Evolutionary conservation across 1,140 invertebrate genomes (phyloP), one percentile per base, ranked within the genome.

Genomic region (Apis cerana): DNA sequence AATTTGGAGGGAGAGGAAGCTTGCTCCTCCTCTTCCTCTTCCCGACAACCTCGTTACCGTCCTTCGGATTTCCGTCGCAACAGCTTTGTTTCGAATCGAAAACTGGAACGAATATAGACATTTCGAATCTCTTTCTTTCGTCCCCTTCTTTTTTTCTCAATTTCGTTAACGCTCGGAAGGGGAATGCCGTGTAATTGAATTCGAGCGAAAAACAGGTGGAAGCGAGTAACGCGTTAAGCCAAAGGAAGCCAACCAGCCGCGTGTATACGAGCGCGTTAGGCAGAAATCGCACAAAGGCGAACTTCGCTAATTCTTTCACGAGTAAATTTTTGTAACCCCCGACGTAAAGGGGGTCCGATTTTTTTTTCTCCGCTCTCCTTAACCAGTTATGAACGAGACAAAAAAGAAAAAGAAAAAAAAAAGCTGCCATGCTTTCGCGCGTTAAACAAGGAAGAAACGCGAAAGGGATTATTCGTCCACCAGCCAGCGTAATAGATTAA

Each of bases 31-130:
- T 19, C 27, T 27, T 27, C 64, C 81, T n/a, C 13, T 19, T 17
- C 12, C 67, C 72, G 72, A 87, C 85, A 77, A 81, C 58, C 74
- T 87, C 86, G 75, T 87, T 86, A 87, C 74, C 70, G 85, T 75
- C 62, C 67, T 56, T 59, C 59, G 80, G 79, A 67, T 78, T 83
- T 72, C 56, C 54, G 33, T 64, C 58, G 19, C 17, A 15, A 33
- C 67, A 50, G n/a, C 61, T 86, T 75, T 58, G 52, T 81, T 21
- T 75, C 74, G 70, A 54, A 76, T n/a, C 13, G 58, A 75, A 56
- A n/a, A 43, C 50, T 56, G 27, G 43, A 21, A 11, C 19, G 33
- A 43, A 43, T 17, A 21, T 12, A 21, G 61, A 75, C 21, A 17
- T 48, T 10, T n/a, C 13, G 23, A 59, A 48, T 48, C 48, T 48